Evolutionary conservation across 2,888 invertebrate genomes (phyloP), one percentile per base, ranked within the genome.

Genomic region (Orchesellides sinensis): DNA sequence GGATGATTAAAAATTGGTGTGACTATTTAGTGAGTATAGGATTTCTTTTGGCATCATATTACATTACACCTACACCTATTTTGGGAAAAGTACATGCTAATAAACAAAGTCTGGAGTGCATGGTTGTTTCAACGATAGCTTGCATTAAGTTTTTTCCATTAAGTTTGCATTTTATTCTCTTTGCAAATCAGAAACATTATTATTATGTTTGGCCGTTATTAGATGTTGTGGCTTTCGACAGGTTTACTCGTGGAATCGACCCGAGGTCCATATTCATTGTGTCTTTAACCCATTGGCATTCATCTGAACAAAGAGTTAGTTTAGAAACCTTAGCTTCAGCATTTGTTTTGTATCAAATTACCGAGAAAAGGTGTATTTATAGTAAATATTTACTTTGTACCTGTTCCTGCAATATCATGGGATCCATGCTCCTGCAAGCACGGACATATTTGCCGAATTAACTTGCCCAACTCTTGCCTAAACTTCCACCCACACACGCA

Each of bases 401-500:
- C 75, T 69, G 84, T 59, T 0, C 6, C 27, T 35, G 45, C 75
- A 45, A 84, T 80, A 32, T 75, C 84, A 68, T 84, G 83, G 0
- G 83, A 75, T 19, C 74, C 84, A 14, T 68, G 68, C n/a, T 73
- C 61, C 4, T 61, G 54, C 10, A 68, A 40, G 23, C 83, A 82
- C 1, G 70, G 75, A 23, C 35, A 70, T 4, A 70, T 12, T n/a
- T 40, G 29, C 6, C 65, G 56, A 12, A 72, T 68, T 29, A 84
- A n/a, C n/a, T 66, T 72, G 23, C 73, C 56, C 52, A 87, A 78
- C 56, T 87, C 86, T 35, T 85, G 82, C 14, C 86, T 32, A 40
- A 87, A 86, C 73, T 86, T 87, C 59, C 80, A 72, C 17, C 86
- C 86, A 56, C 84, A 87, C 0, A 73, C 77, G 23, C 85, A 86